phyloP scores from a whole-genome alignment of 92 coral and sea anemone genomes.

The Anthopleura xanthogrammica region DNA sequence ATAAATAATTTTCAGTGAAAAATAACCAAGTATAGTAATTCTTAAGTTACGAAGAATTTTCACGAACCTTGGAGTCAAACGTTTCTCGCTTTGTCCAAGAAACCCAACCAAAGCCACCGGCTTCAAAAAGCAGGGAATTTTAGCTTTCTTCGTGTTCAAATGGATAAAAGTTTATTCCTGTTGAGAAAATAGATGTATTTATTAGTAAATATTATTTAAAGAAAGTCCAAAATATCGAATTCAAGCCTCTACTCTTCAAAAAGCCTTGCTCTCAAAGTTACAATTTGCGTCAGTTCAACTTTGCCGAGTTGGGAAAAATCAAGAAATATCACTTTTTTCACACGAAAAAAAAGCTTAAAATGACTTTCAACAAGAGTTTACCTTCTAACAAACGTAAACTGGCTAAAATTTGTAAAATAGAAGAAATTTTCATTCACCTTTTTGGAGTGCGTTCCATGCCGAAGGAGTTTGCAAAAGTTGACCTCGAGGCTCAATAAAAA shows the following conservation, averaged over 20 bases:
- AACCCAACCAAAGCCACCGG: background rate
- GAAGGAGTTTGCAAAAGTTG: background rate
- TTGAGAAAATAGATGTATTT: background rate
- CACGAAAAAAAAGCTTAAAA: background rate
- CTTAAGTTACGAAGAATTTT: background rate
- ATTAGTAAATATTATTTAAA: background rate
- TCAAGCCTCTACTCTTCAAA: background rate
- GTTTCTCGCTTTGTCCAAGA: background rate
- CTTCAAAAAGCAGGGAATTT: background rate
- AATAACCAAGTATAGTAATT: background rate
- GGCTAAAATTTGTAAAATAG: background rate
- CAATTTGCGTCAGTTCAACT: background rate
- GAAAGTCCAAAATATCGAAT: background rate
- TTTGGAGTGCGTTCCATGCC: background rate
- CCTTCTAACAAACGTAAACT: background rate
- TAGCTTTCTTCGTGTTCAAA: background rate
- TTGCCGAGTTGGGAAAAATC: background rate
- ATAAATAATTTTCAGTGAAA: background rate
- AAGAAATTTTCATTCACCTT: background rate
- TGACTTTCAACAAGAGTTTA: background rate
- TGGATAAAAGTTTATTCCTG: background rate
- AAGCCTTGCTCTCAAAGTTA: background rate
- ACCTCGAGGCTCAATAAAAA: background rate
- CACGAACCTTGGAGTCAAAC: slow-evolving; percentile 1
- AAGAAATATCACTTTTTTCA: background rate